Evolutionary conservation across 2,888 invertebrate genomes (phyloP).

Genomic region (Exephanes ischioxanthus): DNA sequence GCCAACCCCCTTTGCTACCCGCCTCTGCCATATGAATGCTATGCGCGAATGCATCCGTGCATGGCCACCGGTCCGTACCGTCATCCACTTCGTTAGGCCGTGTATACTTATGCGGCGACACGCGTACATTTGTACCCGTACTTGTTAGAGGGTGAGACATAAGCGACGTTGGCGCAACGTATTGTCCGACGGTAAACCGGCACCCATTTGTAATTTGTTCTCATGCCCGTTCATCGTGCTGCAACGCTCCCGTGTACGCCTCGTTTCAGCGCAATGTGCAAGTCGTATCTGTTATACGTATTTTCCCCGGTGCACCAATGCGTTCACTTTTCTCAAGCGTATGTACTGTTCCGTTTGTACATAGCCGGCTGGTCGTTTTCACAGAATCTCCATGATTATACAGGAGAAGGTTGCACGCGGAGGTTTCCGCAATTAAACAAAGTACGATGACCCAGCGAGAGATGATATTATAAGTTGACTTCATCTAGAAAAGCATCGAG

Average conservation of each 20-base stretch:
- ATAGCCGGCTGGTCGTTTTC: background rate
- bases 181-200: slow-evolving; percentile 38
- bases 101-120: slow-evolving; percentile 49
- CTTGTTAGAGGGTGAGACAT: slow-evolving; percentile 8
- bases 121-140: slow-evolving; percentile 12
- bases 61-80: slow-evolving; percentile 15
- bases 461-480: background rate
- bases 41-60: slow-evolving; percentile 37
- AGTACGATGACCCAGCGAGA: slow-evolving; percentile 13
- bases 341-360: background rate
- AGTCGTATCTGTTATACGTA: background rate
- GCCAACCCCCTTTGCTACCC: slow-evolving; percentile 21
- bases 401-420: background rate
- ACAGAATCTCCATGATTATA: slow-evolving; percentile 22
- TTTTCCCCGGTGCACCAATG: slow-evolving; percentile 13
- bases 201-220: slow-evolving; percentile 40
- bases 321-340: background rate
- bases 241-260: slow-evolving; percentile 1
- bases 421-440: slow-evolving; percentile 25
- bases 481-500: slow-evolving; percentile 18
- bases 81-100: slow-evolving; percentile 47
- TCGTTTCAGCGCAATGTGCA: background rate
- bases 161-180: background rate
- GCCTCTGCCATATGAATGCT: slow-evolving; percentile 22
- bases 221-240: slow-evolving; percentile 3